phyloP scores from a whole-genome alignment of 2,113 vertebrate species.

The Oncorhynchus nerka region DNA sequence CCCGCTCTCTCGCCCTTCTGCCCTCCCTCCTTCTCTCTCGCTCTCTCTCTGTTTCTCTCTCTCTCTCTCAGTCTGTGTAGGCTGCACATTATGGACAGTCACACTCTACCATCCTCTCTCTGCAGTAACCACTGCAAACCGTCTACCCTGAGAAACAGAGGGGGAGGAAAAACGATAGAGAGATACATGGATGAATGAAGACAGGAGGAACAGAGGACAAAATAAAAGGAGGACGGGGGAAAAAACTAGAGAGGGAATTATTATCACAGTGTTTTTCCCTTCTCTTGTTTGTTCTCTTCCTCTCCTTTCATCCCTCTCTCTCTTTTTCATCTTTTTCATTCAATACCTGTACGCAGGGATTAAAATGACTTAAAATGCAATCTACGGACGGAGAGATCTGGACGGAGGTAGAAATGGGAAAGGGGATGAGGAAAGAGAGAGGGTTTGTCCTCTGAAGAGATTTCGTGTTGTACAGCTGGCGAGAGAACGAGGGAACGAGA shows the following conservation, averaged over 20 bases:
- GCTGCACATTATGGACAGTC: background rate
- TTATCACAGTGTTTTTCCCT: background rate
- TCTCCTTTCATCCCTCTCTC: background rate
- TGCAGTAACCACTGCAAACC: background rate
- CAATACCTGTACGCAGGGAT: background rate
- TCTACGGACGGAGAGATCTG: background rate
- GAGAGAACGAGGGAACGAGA: background rate
- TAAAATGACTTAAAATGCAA: background rate
- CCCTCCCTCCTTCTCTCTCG: background rate
- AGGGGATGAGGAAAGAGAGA: background rate
- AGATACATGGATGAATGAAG: background rate
- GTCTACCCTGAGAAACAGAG: background rate
- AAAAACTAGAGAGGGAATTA: background rate
- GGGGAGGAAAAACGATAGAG: background rate
- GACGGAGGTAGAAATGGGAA: background rate
- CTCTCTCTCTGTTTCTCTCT: background rate
- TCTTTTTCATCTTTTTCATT: background rate
- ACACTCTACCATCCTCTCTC: background rate
- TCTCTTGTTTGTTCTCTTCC: background rate
- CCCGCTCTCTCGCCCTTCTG: background rate
- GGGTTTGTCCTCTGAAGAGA: conserved; percentile 1
- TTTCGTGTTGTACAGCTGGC: background rate
- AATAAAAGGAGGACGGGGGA: background rate
- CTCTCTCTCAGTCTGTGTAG: background rate
- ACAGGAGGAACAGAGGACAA: background rate